phyloP scores from a whole-genome alignment of 2,888 invertebrate species.

The Lucinisca nassula region DNA sequence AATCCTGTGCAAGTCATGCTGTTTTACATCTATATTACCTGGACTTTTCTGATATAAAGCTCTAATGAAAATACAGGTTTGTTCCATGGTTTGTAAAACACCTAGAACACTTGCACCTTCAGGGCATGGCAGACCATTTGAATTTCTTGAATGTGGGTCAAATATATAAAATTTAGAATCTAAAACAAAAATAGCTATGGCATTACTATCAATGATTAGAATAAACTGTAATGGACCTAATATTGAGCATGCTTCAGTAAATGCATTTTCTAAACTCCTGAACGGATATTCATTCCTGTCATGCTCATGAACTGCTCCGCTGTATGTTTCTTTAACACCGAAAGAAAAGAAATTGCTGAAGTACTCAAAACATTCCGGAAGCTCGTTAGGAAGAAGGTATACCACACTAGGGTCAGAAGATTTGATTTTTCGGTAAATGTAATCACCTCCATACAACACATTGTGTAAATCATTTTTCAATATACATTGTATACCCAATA shows the following conservation, averaged over 20 bases:
- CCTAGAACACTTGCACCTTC: slow-evolving; percentile 15
- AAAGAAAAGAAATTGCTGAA: background rate
- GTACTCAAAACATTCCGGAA: background rate
- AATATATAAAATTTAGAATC: slow-evolving; percentile 2
- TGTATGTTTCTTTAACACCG: background rate
- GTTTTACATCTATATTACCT: background rate
- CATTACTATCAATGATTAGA: background rate
- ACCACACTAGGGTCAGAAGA: background rate
- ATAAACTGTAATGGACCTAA: background rate
- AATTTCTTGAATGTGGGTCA: slow-evolving; percentile 26
- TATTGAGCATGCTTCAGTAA: background rate
- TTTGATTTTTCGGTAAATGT: background rate
- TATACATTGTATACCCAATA: background rate
- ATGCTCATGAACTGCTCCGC: background rate
- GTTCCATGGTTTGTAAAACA: background rate
- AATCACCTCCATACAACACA: background rate
- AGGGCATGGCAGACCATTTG: background rate
- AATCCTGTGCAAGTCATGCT: background rate
- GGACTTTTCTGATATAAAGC: background rate
- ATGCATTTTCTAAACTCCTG: background rate
- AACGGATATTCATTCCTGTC: background rate
- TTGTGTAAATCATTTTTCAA: background rate
- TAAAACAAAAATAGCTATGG: background rate
- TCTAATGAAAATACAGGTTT: background rate
- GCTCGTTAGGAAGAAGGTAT: background rate